Conservation (phyloP, 2,888 invertebrate species). For the Aquatica leii region DNA sequence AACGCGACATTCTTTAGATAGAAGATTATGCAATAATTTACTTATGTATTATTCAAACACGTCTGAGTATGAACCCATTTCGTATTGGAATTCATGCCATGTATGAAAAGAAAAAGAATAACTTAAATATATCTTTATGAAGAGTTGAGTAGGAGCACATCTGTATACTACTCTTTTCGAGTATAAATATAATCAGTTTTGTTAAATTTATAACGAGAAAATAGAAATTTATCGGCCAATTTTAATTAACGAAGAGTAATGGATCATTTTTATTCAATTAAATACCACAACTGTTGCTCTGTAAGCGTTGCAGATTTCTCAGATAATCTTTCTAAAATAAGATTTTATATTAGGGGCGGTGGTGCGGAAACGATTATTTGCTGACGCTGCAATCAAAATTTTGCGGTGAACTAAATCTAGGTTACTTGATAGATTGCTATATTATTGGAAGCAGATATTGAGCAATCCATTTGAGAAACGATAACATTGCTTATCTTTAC, state of each 20-base stretch:
- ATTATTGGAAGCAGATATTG: conserved; percentile 38
- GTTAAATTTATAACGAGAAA: too few species aligned
- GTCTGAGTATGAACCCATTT: too few species aligned
- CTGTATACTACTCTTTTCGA: background rate
- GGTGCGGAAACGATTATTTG: conserved; percentile 28
- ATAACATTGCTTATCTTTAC: conserved; percentile 36
- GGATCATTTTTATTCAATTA: background rate
- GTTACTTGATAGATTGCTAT: conserved; percentile 37
- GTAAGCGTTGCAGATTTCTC: conserved; percentile 2
- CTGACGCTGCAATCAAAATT: conserved; percentile 37
- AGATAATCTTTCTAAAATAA: conserved; percentile 35
- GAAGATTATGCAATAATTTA: too few species aligned
- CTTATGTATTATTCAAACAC: too few species aligned
- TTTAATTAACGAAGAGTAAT: background rate
- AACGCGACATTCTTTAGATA: too few species aligned
- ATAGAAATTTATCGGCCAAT: too few species aligned
- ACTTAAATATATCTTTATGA: too few species aligned
- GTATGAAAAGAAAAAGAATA: too few species aligned
- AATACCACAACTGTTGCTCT: conserved; percentile 6
- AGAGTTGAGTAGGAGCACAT: too few species aligned
- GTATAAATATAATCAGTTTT: background rate
- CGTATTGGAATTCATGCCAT: too few species aligned
- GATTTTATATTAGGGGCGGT: conserved; percentile 30
- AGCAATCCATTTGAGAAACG: conserved; percentile 36
- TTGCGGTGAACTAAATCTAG: conserved; percentile 36